Base-by-base conservation (phyloP, 2,113 vertebrate species). In the Calonectris borealis region DNA sequence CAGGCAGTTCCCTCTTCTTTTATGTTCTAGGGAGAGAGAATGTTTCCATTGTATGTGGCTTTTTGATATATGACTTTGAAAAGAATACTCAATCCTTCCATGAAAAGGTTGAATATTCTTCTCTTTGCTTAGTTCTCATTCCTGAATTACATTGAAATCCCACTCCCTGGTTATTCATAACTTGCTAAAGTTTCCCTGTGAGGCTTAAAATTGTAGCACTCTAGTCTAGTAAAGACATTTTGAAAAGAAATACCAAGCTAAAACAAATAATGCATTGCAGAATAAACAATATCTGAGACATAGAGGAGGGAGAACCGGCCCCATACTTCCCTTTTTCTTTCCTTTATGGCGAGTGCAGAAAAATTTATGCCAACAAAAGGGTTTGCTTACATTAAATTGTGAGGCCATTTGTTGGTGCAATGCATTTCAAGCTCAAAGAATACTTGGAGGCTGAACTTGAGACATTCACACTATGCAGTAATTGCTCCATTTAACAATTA, bases 41-140 rank as follows among this genome's bases (percentile, higher is more conserved):
- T 97, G 88, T 98, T 98, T 97, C 94, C 96, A 97, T 97, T 97
- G 96, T 98, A 92, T 97, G 97, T 97, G 97, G 97, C 95, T 97
- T 98, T 98, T 97, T 97, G 97, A 98, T 98, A 98, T 96, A 97
- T 96, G 96, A 90, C 97, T 97, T 96, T 98, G 97, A 97, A 97
- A 97, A 97, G 97, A 98, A 97, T 97, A 96, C 94, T 93, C 92
- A 88, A 64, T 94, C 85, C 73, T 97, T 90, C 96, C 92, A 96
- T 94, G 86, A 97, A 95, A 97, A 98, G 95, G 95, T 96, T 96
- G 96, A 95, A 97, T 96, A 92, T 95, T 95, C 76, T 94, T 81
- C 90, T 96, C 78, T 97, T 93, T 91, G 90, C 97, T 97, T 91
- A 94, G 91, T 92, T 96, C 96, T 91, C 96, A 86, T 97, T 98